Conservation (phyloP, 2,797 vertebrate species). For the Hypotaenidia okinawae region DNA sequence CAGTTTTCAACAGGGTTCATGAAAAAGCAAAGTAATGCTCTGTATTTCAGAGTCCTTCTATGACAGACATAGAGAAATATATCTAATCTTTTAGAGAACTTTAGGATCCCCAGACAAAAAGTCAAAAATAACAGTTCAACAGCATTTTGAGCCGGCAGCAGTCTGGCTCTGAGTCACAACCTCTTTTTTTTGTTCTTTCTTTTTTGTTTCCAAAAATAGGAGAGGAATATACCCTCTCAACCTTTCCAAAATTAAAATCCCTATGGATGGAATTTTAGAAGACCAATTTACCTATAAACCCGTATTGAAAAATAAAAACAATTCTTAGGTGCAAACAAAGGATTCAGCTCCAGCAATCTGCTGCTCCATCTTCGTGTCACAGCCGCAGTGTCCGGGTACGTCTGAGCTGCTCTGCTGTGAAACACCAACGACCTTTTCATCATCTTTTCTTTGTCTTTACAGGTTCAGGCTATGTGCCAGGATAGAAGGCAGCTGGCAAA, state of each 20-base stretch:
- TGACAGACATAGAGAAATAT: fast-evolving
- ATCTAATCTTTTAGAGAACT: not conserved
- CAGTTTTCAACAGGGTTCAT: not conserved
- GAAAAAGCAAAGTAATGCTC: not conserved
- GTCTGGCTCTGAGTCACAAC: not conserved
- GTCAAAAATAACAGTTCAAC: not conserved
- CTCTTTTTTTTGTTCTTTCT: no score
- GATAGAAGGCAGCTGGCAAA: not conserved
- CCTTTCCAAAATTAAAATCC: not conserved
- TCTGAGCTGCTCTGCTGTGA: not conserved
- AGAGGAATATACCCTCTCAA: not conserved
- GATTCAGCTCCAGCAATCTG: not conserved
- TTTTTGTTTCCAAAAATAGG: not conserved
- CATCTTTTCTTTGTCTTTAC: not conserved
- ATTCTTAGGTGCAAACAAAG: not conserved
- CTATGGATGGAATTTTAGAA: not conserved
- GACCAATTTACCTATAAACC: not conserved
- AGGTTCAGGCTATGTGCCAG: not conserved
- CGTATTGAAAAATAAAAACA: not conserved
- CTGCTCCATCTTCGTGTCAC: not conserved
- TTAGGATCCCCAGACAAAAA: not conserved
- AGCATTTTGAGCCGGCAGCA: not conserved
- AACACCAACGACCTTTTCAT: fast-evolving
- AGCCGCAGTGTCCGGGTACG: not conserved
- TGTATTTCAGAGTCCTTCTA: not conserved